Evolutionary conservation across 2,113 vertebrate species (phyloP).

Genomic region (Strigops habroptila): DNA sequence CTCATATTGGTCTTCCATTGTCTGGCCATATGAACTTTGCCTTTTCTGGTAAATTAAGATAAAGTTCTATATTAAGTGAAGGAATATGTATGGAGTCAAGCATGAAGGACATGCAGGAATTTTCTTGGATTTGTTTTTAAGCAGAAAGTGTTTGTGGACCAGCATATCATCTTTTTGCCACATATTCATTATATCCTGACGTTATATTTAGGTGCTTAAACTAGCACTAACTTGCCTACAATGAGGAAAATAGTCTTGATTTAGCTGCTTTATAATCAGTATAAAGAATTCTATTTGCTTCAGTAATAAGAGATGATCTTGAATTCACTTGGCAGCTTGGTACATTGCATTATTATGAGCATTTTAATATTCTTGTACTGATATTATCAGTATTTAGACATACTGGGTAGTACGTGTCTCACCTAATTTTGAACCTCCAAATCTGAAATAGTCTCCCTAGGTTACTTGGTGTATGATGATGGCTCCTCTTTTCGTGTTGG

Average conservation of each 20-base stretch:
- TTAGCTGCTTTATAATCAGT: neutral
- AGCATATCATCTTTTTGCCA: neutral
- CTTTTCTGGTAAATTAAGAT: neutral
- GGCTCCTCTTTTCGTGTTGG: neutral
- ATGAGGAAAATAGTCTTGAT: neutral
- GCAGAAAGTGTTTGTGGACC: neutral
- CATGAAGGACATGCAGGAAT: rapidly evolving
- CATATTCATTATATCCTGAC: neutral
- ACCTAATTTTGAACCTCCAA: neutral
- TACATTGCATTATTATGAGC: neutral
- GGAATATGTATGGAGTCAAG: neutral
- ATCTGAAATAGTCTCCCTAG: neutral
- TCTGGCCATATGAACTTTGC: neutral
- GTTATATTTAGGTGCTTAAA: neutral
- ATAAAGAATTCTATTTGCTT: neutral
- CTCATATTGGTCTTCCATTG: neutral
- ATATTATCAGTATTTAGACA: neutral
- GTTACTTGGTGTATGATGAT: neutral
- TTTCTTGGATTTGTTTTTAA: neutral
- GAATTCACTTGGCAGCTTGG: neutral
- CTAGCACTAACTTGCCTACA: neutral
- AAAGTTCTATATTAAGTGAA: neutral
- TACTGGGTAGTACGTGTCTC: neutral
- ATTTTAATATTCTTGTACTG: neutral
- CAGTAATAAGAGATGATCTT: neutral